Evolutionary conservation across 2,113 vertebrate genomes (phyloP), one percentile per base, ranked within the genome.

Genomic region (Gadus macrocephalus): DNA sequence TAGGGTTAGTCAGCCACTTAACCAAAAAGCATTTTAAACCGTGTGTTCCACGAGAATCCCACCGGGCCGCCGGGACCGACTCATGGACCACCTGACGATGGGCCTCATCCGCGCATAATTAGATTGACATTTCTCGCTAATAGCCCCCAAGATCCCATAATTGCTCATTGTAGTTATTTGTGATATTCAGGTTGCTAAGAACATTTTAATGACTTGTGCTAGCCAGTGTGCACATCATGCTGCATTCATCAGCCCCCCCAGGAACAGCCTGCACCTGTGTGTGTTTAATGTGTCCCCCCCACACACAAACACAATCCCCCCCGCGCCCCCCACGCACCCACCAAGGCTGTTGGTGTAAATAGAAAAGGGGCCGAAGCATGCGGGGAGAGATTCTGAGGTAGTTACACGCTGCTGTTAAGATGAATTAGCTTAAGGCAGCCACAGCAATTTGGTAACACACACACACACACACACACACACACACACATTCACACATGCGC

Each of bases 101-200:
- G 62, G 65, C 75, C 64, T 49, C 72, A 72, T 70, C 72, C 67
- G 27, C 35, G 38, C 61, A 66, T 90, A 90, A 91, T 90, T 86
- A 86, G 77, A 86, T 77, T 88, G 86, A 80, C 85, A 87, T 88
- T 89, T 89, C 17, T 59, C 62, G 72, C 77, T 83, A 81, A 89
- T 78, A 76, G 81, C 73, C 67, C 70, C 67, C 72, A 68, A 78
- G 76, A 74, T 75, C 74, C 70, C 65, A 27, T 82, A 86, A 85
- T 76, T 80, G 81, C 76, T 66, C 73, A 80, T 81, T 82, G 74
- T 79, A 65, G 72, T 77, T 71, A 82, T 83, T 86, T 81, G 20
- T 83, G 77, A 87, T 86, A 81, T 79, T 81, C 78, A 38, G 70
- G 68, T 60, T 66, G 70, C 12, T 49, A 75, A 76, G 70, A 85